Base-by-base conservation (phyloP, 2,113 vertebrate genomes). In the Plectropomus leopardus region DNA sequence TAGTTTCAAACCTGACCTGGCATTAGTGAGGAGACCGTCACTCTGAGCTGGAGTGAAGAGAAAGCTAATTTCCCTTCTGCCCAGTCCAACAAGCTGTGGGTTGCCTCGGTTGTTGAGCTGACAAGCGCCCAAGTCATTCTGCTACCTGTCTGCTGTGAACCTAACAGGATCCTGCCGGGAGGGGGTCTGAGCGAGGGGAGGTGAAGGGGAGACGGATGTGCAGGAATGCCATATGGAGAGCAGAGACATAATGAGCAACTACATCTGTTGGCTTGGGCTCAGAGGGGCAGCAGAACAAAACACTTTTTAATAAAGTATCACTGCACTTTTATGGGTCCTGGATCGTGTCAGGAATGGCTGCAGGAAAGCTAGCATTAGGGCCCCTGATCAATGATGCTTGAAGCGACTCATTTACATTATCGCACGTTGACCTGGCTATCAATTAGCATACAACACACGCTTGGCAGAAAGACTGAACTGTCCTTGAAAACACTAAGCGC, bases 251-350 rank as follows among this genome's bases (percentile, higher is more conserved):
- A 94, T 91, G 87, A 93, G 87, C 79, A 75, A 57, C 90, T 91
- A 87, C 93, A 94, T 91, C 93, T 94, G 93, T 88, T 89, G 57
- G 78, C 87, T 78, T 81, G 65, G 60, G 74, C 84, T 88, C 86
- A 82, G 36, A 81, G 87, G 47, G 88, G 59, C 85, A 85, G 79
- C 73, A 78, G 83, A 89, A 89, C 92, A 85, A 92, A 93, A 91
- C 80, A 83, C 71, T 80, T 85, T 91, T 91, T 89, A 89, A 90
- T 89, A 91, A 90, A 87, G 86, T 77, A 90, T 90, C 88, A 78
- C 60, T 51, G 28, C 61, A 76, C 57, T 79, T 91, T 91, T 86
- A 84, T 61, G 57, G 72, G 59, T 80, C 70, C 59, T 69, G 75
- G 78, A 87, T 76, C 21, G 45, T 68, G 68, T 80, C 78, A 76